Evolutionary conservation across 2,888 invertebrate species (phyloP).

Genomic region (Macrosoma leucophasiata): DNA sequence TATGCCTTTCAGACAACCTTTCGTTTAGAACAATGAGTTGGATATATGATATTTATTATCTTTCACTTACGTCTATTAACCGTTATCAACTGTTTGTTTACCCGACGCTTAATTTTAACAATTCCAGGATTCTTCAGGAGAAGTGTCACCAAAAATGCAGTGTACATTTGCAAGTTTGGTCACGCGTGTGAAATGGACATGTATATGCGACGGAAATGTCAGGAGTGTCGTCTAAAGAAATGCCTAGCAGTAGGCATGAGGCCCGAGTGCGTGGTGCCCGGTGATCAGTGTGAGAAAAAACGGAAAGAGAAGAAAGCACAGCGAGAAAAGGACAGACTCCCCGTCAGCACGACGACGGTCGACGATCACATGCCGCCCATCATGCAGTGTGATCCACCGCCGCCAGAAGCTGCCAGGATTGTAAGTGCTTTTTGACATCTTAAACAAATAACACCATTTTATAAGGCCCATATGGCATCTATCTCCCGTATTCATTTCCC

Average conservation of each 20-base stretch:
- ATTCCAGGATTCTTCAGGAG: constrained; percentile 95
- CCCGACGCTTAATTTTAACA: constrained; percentile 6
- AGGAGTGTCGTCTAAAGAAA: constrained; percentile 97
- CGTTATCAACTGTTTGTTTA: too few relatives aligned
- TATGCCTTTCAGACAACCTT: constrained; percentile 56
- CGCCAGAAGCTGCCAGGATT: constrained; percentile 74
- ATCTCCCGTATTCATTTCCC: too few relatives aligned
- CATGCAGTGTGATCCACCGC: constrained; percentile 79
- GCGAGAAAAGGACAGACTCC: constrained; percentile 92
- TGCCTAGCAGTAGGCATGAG: constrained; percentile 99
- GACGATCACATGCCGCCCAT: constrained; percentile 78
- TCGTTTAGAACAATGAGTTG: constrained; percentile 30
- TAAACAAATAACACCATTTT: too few relatives aligned
- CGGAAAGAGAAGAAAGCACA: constrained; percentile 95
- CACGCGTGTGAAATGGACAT: constrained; percentile 99
- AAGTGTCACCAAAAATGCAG: constrained; percentile 97
- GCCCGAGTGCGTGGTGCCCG: constrained; percentile 98
- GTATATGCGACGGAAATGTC: constrained; percentile 99
- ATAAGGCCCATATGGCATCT: too few relatives aligned
- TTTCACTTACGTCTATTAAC: too few relatives aligned
- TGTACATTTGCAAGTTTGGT: constrained; percentile 98
- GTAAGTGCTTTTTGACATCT: constrained; percentile 46
- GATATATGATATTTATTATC: too few relatives aligned
- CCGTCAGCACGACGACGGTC: constrained; percentile 74
- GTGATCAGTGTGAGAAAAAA: constrained; percentile 97